Conservation (phyloP, 2,113 vertebrate species). For the Hiodon alosoides region DNA sequence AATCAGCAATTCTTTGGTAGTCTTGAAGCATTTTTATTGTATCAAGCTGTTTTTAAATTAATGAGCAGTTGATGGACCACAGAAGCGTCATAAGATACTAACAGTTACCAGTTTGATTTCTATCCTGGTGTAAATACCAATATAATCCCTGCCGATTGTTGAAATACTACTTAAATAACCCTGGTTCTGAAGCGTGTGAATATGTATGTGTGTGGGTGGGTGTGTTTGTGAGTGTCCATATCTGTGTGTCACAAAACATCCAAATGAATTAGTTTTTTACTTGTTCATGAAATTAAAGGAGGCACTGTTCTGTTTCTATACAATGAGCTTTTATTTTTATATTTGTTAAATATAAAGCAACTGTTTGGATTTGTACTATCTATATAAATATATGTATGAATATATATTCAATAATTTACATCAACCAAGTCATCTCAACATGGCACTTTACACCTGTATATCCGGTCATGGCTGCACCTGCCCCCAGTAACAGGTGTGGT, state of each 20-base stretch:
- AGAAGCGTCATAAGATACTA: background rate
- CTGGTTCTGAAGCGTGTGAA: background rate
- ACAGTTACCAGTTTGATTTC: background rate
- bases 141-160: background rate
- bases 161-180: background rate
- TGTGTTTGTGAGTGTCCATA: background rate
- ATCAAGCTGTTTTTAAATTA: too few species aligned
- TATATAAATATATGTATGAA: slow-evolving; percentile 41
- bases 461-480: background rate
- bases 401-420: slow-evolving; percentile 23
- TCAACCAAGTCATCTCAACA: slow-evolving; percentile 33
- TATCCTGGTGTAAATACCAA: slow-evolving; percentile 7
- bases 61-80: background rate
- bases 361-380: slow-evolving; percentile 32
- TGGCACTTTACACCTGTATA: slow-evolving; percentile 50
- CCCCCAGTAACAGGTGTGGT: slow-evolving; percentile 3
- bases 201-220: background rate
- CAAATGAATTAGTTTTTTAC: background rate
- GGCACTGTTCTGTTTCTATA: slow-evolving; percentile 39
- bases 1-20: background rate
- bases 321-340: slow-evolving; percentile 43
- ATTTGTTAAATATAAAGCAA: slow-evolving; percentile 31
- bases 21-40: background rate
- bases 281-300: slow-evolving; percentile 23
- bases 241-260: background rate